Evolutionary conservation across 2,888 invertebrate genomes (phyloP).

Genomic region (Resseliella maxima): DNA sequence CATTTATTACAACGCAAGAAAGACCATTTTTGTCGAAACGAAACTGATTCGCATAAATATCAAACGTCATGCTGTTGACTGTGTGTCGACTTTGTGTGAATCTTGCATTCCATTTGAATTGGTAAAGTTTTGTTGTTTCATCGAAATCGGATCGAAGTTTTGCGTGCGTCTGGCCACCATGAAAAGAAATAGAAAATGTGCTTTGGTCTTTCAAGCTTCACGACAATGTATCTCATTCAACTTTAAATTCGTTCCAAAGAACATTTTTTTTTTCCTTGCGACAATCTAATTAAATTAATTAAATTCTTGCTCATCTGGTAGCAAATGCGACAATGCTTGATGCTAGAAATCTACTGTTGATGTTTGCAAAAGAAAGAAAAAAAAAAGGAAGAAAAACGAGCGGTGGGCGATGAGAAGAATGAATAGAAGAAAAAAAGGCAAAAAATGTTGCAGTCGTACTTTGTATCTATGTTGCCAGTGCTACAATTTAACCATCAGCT

Average conservation of each 20-base stretch:
- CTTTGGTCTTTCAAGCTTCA: neutral
- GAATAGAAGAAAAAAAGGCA: too few relatives aligned
- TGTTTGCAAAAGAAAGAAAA: neutral
- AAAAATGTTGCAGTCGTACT: neutral
- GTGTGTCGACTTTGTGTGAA: too few relatives aligned
- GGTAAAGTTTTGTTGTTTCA: neutral
- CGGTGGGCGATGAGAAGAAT: neutral
- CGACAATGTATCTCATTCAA: constrained; percentile 23
- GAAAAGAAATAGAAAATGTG: neutral
- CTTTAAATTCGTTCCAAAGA: neutral
- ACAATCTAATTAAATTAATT: constrained; percentile 44
- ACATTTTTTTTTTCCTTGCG: neutral
- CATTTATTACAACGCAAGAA: neutral
- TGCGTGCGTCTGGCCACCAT: neutral
- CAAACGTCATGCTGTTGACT: too few relatives aligned
- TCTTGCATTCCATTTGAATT: neutral
- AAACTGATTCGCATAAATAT: too few relatives aligned
- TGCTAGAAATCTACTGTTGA: neutral
- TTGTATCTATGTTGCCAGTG: neutral
- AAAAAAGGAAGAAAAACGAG: neutral
- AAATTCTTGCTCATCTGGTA: constrained; percentile 28
- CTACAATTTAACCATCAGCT: neutral
- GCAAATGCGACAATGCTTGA: neutral
- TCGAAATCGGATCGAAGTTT: neutral
- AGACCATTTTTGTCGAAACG: too few relatives aligned